A percentile compares a stretch with the other conserved stretches of the same genome.
These are phyloP conservation scores for Macaria notata DNA, from an alignment of 2,888 invertebrate species.

Conservation along the genomic window DNA sequence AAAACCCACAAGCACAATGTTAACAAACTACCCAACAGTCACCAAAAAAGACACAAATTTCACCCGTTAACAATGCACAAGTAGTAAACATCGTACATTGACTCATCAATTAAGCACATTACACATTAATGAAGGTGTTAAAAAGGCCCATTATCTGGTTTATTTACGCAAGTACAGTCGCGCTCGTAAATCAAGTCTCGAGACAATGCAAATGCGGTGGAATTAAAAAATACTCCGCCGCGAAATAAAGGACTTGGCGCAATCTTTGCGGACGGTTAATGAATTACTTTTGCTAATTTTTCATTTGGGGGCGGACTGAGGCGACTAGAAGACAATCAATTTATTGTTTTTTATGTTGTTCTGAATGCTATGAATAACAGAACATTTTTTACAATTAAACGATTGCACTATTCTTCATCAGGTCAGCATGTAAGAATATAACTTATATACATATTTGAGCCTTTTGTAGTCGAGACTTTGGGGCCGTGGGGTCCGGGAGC, in stretches of 20 bases:
- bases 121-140: constrained; percentile 74
- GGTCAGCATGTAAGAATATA: too few species aligned
- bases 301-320: constrained; percentile 48
- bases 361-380: too few species aligned
- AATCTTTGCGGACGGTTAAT: constrained; percentile 76
- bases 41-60: neutral
- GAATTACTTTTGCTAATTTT: constrained; percentile 79
- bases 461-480: too few species aligned
- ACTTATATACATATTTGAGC: too few species aligned
- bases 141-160: constrained; percentile 72
- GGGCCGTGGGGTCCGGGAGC: too few species aligned
- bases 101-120: constrained; percentile 58
- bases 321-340: too few species aligned
- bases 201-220: constrained; percentile 77
- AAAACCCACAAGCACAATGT: too few species aligned
- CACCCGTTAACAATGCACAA: constrained; percentile 4
- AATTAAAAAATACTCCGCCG: constrained; percentile 78
- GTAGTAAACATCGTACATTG: constrained; percentile 14
- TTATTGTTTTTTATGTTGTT: too few species aligned
- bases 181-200: constrained; percentile 65
- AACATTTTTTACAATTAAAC: too few species aligned
- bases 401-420: too few species aligned
- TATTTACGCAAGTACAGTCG: constrained; percentile 53
- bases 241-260: constrained; percentile 74
- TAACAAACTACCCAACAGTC: too few species aligned